Evolutionary conservation across 2,113 vertebrate species (phyloP).

Genomic region (Crypturellus undulatus): DNA sequence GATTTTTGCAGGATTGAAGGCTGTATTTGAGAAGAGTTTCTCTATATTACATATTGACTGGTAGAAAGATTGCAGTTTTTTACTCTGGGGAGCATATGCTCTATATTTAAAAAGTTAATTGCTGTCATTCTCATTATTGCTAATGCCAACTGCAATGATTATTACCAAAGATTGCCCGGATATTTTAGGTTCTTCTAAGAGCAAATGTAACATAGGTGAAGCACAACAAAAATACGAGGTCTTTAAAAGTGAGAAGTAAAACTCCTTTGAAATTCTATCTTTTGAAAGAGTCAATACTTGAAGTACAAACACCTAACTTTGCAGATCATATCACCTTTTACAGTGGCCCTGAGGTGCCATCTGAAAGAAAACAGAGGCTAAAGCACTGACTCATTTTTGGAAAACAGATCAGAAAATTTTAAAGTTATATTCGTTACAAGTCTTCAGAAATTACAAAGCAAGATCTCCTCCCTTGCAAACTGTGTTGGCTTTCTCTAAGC

Average conservation of each 20-base stretch:
- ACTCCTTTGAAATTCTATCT: background rate
- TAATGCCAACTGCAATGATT: background rate
- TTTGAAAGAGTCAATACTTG: background rate
- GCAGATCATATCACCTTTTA: background rate
- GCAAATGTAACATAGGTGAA: background rate
- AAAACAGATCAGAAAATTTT: background rate
- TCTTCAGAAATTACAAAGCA: background rate
- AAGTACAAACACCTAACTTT: background rate
- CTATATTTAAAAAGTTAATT: background rate
- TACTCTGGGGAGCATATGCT: background rate
- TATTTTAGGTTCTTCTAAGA: background rate
- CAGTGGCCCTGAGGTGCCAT: background rate
- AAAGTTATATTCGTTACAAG: background rate
- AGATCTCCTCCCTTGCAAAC: rapidly evolving
- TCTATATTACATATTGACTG: background rate
- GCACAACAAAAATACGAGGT: background rate
- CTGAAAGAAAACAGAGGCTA: background rate
- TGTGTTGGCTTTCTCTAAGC: background rate
- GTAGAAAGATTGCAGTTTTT: background rate
- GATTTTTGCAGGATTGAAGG: background rate
- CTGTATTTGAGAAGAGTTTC: background rate
- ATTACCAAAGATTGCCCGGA: background rate
- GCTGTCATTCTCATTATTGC: background rate
- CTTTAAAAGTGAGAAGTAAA: background rate
- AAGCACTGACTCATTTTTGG: background rate